A percentile compares a stretch with the other conserved stretches of the same genome.
Evolutionary conservation across 2,888 invertebrate species (phyloP).

Genomic region (Harmothoe impar): DNA sequence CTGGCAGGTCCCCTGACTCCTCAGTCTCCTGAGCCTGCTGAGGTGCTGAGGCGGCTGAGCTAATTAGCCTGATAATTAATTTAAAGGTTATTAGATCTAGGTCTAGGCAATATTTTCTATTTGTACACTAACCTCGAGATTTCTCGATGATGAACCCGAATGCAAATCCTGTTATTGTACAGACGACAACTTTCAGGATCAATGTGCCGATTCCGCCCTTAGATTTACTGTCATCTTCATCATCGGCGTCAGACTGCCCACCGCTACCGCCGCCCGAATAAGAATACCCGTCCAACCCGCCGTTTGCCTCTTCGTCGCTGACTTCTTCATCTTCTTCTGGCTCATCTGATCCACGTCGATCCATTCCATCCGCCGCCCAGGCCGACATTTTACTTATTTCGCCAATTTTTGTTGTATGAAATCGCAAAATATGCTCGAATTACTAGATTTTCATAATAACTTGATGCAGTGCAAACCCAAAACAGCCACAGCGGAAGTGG

Average conservation of each 20-base stretch:
- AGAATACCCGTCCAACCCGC: background rate
- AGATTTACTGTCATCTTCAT: background rate
- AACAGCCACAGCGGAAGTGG: slow-evolving; percentile 20
- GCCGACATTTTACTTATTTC: slow-evolving; percentile 61
- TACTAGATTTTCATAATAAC: background rate
- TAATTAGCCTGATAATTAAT: too few relatives aligned
- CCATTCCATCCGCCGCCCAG: slow-evolving; percentile 56
- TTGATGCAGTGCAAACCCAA: background rate
- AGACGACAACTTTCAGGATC: background rate
- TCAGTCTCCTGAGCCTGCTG: too few relatives aligned
- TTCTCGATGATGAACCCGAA: slow-evolving; percentile 56
- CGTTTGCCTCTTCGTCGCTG: background rate
- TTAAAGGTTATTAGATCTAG: too few relatives aligned
- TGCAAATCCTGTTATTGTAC: slow-evolving; percentile 16
- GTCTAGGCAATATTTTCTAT: background rate
- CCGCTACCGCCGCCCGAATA: background rate
- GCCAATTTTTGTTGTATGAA: slow-evolving; percentile 46
- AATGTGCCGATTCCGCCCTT: background rate
- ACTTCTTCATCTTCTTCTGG: slow-evolving; percentile 29
- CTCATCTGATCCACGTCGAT: background rate
- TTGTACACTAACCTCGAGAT: slow-evolving; percentile 40
- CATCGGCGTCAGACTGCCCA: background rate
- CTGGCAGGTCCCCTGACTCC: too few relatives aligned
- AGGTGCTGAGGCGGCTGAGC: too few relatives aligned
- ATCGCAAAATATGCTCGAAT: background rate